Evolutionary conservation across 1,140 invertebrate species (phyloP), one percentile per base, ranked within the genome.

Genomic region (Plectrocnemia conspersa): DNA sequence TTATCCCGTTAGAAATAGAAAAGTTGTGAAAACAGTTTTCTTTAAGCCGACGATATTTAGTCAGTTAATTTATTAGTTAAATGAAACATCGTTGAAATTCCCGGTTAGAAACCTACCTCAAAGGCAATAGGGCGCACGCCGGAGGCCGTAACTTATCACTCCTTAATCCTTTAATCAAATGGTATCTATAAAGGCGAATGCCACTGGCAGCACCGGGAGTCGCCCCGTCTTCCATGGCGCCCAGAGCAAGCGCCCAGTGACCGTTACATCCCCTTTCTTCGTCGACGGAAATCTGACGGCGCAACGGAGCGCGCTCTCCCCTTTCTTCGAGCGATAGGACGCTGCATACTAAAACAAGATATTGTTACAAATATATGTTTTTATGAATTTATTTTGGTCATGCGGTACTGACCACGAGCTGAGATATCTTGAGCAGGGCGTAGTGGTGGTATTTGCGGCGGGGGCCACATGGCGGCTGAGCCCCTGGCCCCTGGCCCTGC

Each of bases 231-330:
- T 10, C 21, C 19, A 50, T 13, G 11, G 49, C 21, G 1, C 21
- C 49, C 10, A 42, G 15, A 6, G 36, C 40, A n/a, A 32, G 27
- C 1, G 29, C 47, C 59, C 59, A 61, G 40, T 61, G 59, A 1
- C 59, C 59, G 1, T 27, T 44, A 21, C 59, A 61, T 19, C 52
- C 52, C 10, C 59, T 33, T 33, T 61, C 59, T 27, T 61, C 59
- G 59, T 61, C 59, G 41, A 61, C 59, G 2, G 59, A 61, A 3
- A 61, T 19, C 16, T 61, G 59, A 4, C 59, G 32, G 0, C 52
- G 32, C 22, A 61, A 35, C 3, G 59, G 59, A 10, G 59, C 59
- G 15, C 59, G 49, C 1, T 44, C 22, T 10, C 54, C 54, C 4
- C 54, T 41, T 33, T 61, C 59, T 16, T 61, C 59, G 32, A 61